Conservation (phyloP, 37 sponge, comb jelly and placozoan genomes). For the Beroe forskalii region DNA sequence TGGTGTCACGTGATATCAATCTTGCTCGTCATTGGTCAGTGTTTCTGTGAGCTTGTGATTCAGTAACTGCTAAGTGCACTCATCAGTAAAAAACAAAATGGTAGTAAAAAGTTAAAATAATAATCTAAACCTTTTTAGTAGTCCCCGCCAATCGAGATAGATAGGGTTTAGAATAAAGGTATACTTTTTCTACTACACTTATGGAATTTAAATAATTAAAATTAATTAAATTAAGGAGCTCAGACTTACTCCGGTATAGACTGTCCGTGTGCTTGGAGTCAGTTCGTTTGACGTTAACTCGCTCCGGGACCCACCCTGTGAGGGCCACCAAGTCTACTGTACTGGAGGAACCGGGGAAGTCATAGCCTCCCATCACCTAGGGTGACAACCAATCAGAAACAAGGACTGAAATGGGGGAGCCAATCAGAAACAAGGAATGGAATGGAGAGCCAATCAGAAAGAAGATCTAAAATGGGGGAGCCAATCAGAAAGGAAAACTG, state of each 20-base stretch:
- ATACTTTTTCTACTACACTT: too few relatives aligned
- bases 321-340: constrained; percentile 97
- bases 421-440: not conserved
- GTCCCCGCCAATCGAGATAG: too few relatives aligned
- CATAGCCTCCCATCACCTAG: constrained; percentile 99
- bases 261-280: constrained; percentile 38
- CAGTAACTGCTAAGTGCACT: too few relatives aligned
- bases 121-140: too few relatives aligned
- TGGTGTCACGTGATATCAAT: too few relatives aligned
- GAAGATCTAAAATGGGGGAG: not conserved
- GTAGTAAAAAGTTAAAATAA: too few relatives aligned
- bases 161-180: too few relatives aligned
- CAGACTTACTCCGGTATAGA: constrained; percentile 37
- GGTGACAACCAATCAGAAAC: not conserved
- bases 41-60: too few relatives aligned
- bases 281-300: constrained; percentile 71
- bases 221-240: too few relatives aligned
- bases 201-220: too few relatives aligned
- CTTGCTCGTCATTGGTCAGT: too few relatives aligned
- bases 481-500: not conserved
- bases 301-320: constrained; percentile 99
- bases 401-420: not conserved
- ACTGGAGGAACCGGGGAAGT: constrained; percentile 98
- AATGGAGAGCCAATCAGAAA: not conserved
- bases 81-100: too few relatives aligned